These are phyloP conservation scores for Columbina picui DNA, from an alignment of 2,113 vertebrate genomes.

Conservation along the genomic window DNA sequence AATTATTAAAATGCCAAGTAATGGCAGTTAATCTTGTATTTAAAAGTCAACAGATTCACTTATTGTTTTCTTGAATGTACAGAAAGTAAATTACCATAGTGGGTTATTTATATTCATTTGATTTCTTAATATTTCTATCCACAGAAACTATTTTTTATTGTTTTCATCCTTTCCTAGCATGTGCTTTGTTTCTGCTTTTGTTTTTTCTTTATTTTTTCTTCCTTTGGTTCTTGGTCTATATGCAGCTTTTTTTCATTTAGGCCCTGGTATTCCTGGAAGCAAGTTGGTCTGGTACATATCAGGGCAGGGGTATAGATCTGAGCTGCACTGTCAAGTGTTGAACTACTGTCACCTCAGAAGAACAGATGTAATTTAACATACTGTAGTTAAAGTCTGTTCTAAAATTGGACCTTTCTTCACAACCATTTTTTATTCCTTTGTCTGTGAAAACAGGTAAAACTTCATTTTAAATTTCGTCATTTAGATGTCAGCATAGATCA, in stretches of 20 bases:
- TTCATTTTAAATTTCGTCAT: not conserved
- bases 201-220: not conserved
- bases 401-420: not conserved
- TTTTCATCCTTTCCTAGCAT: not conserved
- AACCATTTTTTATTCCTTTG: not conserved
- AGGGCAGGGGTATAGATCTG: not conserved
- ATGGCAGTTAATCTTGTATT: not conserved
- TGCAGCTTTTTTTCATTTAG: not conserved
- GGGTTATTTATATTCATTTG: not conserved
- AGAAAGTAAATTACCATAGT: not conserved
- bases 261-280: not conserved
- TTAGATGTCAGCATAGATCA: not conserved
- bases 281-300: not conserved
- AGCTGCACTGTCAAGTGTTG: not conserved
- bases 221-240: not conserved
- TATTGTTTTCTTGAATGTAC: not conserved
- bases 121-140: not conserved
- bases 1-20: not conserved
- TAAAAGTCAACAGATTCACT: not conserved
- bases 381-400: not conserved
- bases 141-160: not conserved
- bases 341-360: conserved; percentile 1
- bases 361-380: conserved; percentile 1
- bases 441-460: not conserved
- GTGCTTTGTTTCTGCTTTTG: not conserved